Percentiles rank a stretch among this genome's conserved stretches.
Conservation (phyloP, 35 echinoderm and acorn worm species). For the Holothuria glaberrima region DNA sequence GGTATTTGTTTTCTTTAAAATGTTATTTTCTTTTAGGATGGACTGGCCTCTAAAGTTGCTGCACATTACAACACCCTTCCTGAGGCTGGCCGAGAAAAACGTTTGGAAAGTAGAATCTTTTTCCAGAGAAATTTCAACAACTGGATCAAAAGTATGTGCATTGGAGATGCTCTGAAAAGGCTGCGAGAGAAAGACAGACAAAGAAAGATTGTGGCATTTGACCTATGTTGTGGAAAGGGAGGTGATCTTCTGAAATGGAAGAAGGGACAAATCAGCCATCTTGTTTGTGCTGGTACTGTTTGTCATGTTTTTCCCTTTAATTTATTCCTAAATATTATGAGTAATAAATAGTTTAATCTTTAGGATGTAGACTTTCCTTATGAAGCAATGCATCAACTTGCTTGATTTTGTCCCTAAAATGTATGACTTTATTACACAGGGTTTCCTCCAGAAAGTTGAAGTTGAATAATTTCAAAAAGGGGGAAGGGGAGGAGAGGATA, state of each 20-base stretch:
- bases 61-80: slow-evolving; percentile 96
- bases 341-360: no score
- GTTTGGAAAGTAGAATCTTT: slow-evolving; percentile 85
- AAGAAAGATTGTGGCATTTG: slow-evolving; percentile 68
- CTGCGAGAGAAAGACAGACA: slow-evolving; percentile 59
- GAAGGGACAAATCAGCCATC: slow-evolving; percentile 83
- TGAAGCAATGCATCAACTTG: no score
- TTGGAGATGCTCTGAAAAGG: slow-evolving; percentile 68
- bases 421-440: no score
- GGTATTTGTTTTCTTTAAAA: no score
- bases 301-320: background rate
- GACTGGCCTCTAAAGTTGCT: slow-evolving; percentile 64
- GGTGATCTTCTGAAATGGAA: slow-evolving; percentile 99
- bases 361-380: no score
- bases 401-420: no score
- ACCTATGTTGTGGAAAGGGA: slow-evolving; percentile 95
- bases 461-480: no score
- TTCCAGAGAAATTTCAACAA: slow-evolving; percentile 98
- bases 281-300: slow-evolving; percentile 92
- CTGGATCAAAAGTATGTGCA: slow-evolving; percentile 96
- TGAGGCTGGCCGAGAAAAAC: slow-evolving; percentile 73
- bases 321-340: no score
- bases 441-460: no score
- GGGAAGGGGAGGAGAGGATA: no score
- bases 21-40: background rate